Evolutionary conservation across 1,140 invertebrate species (phyloP), one percentile per base, ranked within the genome.

Genomic region (Pogonus chalceus): DNA sequence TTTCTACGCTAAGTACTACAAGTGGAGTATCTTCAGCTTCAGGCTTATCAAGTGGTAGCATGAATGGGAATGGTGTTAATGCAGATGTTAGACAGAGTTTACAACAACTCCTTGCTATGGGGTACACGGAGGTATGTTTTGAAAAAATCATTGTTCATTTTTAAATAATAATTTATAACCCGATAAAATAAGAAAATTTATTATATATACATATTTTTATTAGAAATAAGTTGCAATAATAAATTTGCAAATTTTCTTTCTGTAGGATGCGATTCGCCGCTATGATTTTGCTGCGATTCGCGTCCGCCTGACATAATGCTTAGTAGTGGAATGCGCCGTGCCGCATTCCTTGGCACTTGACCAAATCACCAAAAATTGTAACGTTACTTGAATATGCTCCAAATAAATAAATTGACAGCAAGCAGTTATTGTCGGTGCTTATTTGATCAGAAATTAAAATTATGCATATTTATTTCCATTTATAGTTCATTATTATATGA

Each of bases 1-100:
- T 87, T 59, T 82, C 80, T 53, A 81, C 78, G 35, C 71, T 81
- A 55, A 82, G 79, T 3, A 79, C 78, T 12, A 84, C 81, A 49
- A 83, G 78, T 59, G 83, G 78, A 54, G 80, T 82, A 52, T 64
- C 66, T 60, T 80, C 80, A 37, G 73, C 53, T 66, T 35, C 37
- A 7, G 68, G 63, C 53, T 66, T 64, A 46, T 52, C 75, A 26
- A 79, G 77, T 26, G 83, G 82, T 61, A 75, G 80, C 14, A n/a
- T n/a, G n/a, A 85, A 83, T 71, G 81, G 76, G 24, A 69, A 74
- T 23, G 76, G 76, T 61, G 76, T 75, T 60, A 79, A 77, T 67
- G 75, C 59, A 16, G 60, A 62, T 47, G 37, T 66, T 21, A 49
- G 55, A 73, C 67, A 60, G 69, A 65, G 65, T 68, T 69, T 60